A percentile compares a stretch with the other conserved stretches of the same genome.
phyloP scores from a whole-genome alignment of 2,888 invertebrate species.

The Drosophila kokeensis region DNA sequence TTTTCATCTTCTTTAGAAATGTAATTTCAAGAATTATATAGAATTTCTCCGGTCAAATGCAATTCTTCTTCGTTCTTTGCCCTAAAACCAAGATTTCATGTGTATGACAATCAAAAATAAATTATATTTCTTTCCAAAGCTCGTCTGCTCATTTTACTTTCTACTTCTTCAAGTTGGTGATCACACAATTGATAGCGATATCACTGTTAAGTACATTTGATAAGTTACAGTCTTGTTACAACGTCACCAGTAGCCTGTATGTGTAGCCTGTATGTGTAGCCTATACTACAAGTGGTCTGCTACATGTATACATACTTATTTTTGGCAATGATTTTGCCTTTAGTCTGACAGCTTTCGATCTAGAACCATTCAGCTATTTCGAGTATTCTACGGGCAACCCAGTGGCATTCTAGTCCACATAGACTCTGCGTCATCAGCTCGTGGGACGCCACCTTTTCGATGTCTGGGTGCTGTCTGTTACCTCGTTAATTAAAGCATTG shows the following conservation, averaged over 20 bases:
- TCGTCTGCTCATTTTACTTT: neutral
- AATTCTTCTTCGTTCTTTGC: neutral
- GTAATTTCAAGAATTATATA: neutral
- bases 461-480: conserved; percentile 59
- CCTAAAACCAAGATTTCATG: neutral
- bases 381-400: conserved; percentile 32
- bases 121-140: neutral
- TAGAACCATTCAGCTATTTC: neutral
- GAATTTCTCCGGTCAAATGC: neutral
- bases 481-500: conserved; percentile 56
- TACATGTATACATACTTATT: neutral
- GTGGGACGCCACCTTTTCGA: conserved; percentile 47
- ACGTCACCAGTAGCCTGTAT: neutral
- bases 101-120: neutral
- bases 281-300: neutral
- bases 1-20: too few relatives aligned
- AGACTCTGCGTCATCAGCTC: conserved; percentile 7
- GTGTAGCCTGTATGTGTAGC: neutral
- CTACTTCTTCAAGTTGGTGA: neutral
- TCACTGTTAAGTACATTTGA: too few relatives aligned
- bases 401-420: conserved; percentile 29
- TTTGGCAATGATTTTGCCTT: neutral
- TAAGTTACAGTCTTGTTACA: neutral
- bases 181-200: neutral
- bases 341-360: neutral